Evolutionary conservation across 2,888 invertebrate species (phyloP).

Genomic region (Synanthedon myopaeformis): DNA sequence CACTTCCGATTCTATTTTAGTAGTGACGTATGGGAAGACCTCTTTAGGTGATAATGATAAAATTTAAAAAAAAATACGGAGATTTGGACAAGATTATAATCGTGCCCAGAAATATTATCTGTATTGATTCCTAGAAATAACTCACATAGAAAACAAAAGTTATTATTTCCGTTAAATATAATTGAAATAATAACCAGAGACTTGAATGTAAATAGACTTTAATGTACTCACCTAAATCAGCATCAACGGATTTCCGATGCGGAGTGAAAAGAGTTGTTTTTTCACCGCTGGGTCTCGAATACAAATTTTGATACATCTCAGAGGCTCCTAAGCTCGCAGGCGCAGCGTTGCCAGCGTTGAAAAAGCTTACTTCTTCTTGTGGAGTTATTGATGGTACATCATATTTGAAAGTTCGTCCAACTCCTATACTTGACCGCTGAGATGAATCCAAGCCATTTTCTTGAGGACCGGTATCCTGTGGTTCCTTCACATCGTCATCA

Average conservation of each 20-base stretch:
- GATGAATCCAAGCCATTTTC: neutral
- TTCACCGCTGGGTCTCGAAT: conserved; percentile 5
- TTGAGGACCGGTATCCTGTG: neutral
- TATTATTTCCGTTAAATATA: too few species aligned
- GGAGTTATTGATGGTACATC: neutral
- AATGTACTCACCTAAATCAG: neutral
- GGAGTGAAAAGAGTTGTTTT: neutral
- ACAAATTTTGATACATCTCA: conserved; percentile 12
- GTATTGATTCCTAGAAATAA: too few species aligned
- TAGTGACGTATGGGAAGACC: too few species aligned
- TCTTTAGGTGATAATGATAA: too few species aligned
- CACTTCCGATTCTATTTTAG: too few species aligned
- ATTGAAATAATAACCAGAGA: too few species aligned
- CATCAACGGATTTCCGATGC: neutral
- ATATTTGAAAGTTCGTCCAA: neutral
- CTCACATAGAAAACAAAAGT: too few species aligned
- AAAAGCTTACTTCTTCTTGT: neutral
- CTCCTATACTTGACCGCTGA: neutral
- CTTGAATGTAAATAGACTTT: neutral
- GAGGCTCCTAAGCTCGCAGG: conserved; percentile 6
- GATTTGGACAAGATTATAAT: too few species aligned
- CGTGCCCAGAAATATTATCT: too few species aligned
- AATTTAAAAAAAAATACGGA: too few species aligned
- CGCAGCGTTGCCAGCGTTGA: neutral
- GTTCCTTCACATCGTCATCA: neutral